A percentile compares a stretch with the other conserved stretches of the same genome.
Evolutionary conservation across 2,113 vertebrate species (phyloP).

Genomic region (Podarcis cretensis): DNA sequence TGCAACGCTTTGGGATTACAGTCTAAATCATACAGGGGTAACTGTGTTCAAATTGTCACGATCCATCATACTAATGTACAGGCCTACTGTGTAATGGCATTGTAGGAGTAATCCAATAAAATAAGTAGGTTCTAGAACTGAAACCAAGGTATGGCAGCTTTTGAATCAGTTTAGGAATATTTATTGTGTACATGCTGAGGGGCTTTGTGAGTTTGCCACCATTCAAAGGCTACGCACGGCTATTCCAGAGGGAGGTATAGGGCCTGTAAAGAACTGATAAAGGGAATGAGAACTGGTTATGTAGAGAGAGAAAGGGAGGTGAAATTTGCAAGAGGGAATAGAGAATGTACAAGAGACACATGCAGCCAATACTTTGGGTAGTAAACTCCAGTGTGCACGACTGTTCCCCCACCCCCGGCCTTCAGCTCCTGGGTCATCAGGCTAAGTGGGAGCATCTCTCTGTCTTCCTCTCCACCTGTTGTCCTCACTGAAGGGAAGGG

Average conservation of each 20-base stretch:
- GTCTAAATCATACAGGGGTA: conserved; percentile 56
- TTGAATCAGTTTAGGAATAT: conserved; percentile 4
- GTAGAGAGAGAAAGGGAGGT: background rate
- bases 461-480: background rate
- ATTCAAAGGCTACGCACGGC: background rate
- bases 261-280: conserved; percentile 25
- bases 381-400: background rate
- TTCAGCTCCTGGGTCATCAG: background rate
- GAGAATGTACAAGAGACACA: background rate
- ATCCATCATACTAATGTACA: conserved; percentile 45
- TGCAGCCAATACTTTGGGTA: background rate
- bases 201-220: conserved; percentile 6
- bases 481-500: background rate
- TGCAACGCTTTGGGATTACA: conserved; percentile 42
- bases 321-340: background rate
- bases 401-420: too few relatives aligned
- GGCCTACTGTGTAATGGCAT: conserved; percentile 27
- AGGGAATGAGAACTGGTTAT: background rate
- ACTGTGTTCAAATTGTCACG: conserved; percentile 40
- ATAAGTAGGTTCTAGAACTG: conserved; percentile 37
- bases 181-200: background rate
- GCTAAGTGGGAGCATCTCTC: background rate
- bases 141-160: background rate
- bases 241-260: background rate
- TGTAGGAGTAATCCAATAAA: conserved; percentile 55